Conservation (phyloP, 2,113 vertebrate species). For the Atrichornis clamosus region DNA sequence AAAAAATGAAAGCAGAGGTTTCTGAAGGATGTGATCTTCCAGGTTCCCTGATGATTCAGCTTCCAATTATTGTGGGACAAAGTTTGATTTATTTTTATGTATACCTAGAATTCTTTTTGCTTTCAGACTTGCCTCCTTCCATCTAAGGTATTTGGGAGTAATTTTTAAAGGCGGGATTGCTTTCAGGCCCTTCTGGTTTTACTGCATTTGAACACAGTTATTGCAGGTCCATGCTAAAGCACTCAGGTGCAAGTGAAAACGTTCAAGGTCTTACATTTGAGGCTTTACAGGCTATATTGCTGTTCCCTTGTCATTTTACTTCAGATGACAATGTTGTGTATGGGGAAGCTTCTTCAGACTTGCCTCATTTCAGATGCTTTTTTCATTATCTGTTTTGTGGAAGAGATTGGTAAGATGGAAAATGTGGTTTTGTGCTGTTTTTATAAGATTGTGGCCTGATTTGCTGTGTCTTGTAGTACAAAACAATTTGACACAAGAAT, state of each 20-base stretch:
- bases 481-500: not conserved
- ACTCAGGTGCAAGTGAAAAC: not conserved
- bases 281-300: not conserved
- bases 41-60: not conserved
- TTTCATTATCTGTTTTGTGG: not conserved
- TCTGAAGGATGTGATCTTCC: not conserved
- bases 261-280: not conserved
- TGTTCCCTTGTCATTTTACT: not conserved
- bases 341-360: not conserved
- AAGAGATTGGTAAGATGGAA: not conserved
- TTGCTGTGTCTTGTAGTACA: not conserved
- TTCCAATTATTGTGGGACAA: not conserved
- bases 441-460: not conserved
- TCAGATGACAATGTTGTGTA: accelerated
- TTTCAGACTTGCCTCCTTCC: not conserved
- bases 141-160: not conserved
- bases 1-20: not conserved
- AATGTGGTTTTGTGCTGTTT: not conserved
- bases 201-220: not conserved
- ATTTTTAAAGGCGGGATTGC: not conserved
- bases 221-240: not conserved
- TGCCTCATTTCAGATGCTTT: not conserved
- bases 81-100: not conserved
- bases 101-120: not conserved
- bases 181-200: not conserved